Evolutionary conservation across 2,888 invertebrate species (phyloP).

Genomic region (Ophion costatus): DNA sequence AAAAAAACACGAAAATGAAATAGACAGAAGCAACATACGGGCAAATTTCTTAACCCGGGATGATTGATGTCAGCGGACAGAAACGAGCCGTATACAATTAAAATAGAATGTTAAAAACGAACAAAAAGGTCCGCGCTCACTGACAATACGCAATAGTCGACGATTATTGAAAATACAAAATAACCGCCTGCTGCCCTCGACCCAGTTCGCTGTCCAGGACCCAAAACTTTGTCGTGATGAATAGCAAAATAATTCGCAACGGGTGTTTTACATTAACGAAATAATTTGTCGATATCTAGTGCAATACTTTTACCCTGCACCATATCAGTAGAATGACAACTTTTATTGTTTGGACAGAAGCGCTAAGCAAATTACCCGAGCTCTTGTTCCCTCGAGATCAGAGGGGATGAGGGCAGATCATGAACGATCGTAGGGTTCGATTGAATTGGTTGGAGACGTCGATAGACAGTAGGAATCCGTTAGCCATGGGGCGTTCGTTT

Average conservation of each 20-base stretch:
- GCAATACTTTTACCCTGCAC: background rate
- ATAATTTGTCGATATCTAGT: background rate
- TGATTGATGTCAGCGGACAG: too few species aligned
- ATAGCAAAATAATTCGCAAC: too few species aligned
- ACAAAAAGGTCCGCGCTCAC: too few species aligned
- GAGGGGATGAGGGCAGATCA: background rate
- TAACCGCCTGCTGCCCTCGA: too few species aligned
- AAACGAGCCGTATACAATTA: too few species aligned
- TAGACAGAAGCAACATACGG: background rate
- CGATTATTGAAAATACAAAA: too few species aligned
- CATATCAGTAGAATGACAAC: background rate
- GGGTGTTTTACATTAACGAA: too few species aligned
- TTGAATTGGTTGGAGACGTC: background rate
- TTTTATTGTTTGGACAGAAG: background rate
- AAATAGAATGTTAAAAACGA: too few species aligned
- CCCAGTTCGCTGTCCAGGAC: too few species aligned
- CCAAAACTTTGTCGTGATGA: too few species aligned
- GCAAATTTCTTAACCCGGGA: background rate
- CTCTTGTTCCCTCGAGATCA: background rate
- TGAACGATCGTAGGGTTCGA: background rate
- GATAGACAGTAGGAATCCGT: background rate
- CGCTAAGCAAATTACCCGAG: background rate
- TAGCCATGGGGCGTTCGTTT: background rate
- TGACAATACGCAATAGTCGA: too few species aligned
- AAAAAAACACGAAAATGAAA: background rate